Base-by-base conservation (phyloP, 2,797 vertebrate species). In the Bradypodion pumilum region DNA sequence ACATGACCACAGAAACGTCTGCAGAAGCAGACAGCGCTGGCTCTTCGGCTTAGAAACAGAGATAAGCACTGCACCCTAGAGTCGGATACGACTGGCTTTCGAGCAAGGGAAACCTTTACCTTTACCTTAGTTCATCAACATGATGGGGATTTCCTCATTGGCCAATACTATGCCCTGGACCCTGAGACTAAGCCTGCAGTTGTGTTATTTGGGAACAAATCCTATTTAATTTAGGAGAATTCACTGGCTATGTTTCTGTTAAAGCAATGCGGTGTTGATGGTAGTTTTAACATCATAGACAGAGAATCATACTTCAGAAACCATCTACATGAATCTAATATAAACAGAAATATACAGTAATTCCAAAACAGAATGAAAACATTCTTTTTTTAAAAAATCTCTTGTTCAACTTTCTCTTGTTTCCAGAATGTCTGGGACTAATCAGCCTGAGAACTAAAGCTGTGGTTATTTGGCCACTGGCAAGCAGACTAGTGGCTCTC, bases 391-490 rank as follows among this genome's bases (percentile, higher is more conserved):
- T n/a, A n/a, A n/a, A n/a, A n/a, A n/a, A n/a, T 21, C 32, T 81
- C 65, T 65, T 40, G n/a, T 81, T 81, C 73, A 70, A 62, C 73
- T 85, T 76, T 62, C 78, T 35, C 84, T 81, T 49, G 74, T 52
- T 60, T 81, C 65, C 56, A 85, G 59, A 69, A 77, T 72, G 65
- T 68, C 84, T 85, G 84, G 79, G 73, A 63, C 52, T 72, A 63
- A 85, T 85, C 76, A 85, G 65, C 79, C 73, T 81, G 84, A 77
- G 84, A 81, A 81, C 79, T 77, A 81, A 77, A 62, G 40, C 73
- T 81, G 65, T 63, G 52, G 73, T 81, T 85, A 37, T 70, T 62
- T 85, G 84, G 80, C 79, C 62, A 85, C 56, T 85, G 49, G 84
- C 79, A 85, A 42, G 32, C 52, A 77, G 73, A 62, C 52, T 76